These are phyloP conservation scores for Cephalopachus bancanus DNA, from an alignment of 2,797 vertebrate genomes.

Conservation along the genomic window DNA sequence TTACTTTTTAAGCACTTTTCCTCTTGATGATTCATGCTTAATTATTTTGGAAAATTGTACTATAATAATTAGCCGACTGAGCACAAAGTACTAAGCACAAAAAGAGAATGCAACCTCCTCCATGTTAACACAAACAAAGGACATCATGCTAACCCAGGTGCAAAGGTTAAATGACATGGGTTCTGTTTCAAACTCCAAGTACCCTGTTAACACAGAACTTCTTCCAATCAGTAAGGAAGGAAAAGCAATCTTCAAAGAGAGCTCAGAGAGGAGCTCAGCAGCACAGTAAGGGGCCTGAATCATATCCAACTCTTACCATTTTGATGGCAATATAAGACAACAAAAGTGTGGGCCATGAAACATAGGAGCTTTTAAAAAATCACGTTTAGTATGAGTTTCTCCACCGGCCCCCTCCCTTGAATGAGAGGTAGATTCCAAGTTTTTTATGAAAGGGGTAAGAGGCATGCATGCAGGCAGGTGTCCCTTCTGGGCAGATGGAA, in stretches of 20 bases:
- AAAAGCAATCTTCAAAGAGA: not conserved
- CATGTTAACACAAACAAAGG: not conserved
- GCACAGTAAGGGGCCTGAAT: not conserved
- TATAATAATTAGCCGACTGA: not conserved
- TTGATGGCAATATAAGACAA: not conserved
- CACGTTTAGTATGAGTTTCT: not conserved
- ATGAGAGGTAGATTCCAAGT: not conserved
- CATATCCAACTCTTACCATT: not conserved
- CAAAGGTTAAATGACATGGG: not conserved
- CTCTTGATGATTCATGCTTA: slow-evolving; percentile 49
- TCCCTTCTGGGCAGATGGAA: not conserved
- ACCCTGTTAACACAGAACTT: not conserved
- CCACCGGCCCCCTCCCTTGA: not conserved
- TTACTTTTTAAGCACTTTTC: slow-evolving; percentile 84
- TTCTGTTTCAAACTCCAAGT: not conserved
- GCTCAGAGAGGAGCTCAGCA: not conserved
- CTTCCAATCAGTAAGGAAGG: not conserved
- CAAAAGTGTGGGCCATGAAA: not conserved
- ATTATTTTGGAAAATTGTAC: not conserved
- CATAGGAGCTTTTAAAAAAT: not conserved
- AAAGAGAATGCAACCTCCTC: not conserved
- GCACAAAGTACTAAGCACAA: not conserved
- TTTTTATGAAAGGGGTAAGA: not conserved
- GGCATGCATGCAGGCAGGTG: not conserved
- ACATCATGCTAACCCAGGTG: rapidly evolving